Base-by-base conservation (phyloP, 2,797 vertebrate species). In the Spea hammondii region DNA sequence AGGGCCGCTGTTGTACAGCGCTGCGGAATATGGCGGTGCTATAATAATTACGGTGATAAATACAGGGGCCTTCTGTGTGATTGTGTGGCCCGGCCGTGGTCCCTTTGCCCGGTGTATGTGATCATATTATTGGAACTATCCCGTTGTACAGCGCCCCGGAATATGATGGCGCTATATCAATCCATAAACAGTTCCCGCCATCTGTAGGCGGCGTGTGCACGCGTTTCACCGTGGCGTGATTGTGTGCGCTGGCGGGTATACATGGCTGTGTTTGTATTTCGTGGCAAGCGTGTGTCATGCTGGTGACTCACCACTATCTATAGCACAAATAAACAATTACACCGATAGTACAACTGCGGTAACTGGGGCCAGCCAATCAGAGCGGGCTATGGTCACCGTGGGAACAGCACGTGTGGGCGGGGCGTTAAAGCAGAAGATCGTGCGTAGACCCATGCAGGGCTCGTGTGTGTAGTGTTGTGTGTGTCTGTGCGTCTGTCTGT, bases 281-380 rank as follows among this genome's bases (percentile, higher is more conserved):
- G n/a, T 47, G 17, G 6, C 46, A 54, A 8, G 75, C 4, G 65
- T 46, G 65, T 72, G 71, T 69, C 77, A 46, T 51, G 12, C 49
- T 47, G 44, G 60, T 80, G 79, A 80, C 49, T 80, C 79, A 80
- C 73, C 8, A 60, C 72, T 70, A 65, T 76, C 73, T 59, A 70
- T 74, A 80, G 79, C 73, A 72, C 68, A 76, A 65, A 76, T 80
- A 80, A 80, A 80, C 79, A 80, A 80, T 76, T 67, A 80, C 79
- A 60, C 68, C 60, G 62, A 80, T 78, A 78, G 73, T 80, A 80
- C 79, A 80, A 76, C 73, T 74, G 60, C 79, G 10, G 79, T 67
- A 71, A 59, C 60, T 8, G 47, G 7, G 32, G 12, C 51, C 62
- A 76, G 17, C 79, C 79, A 80, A 80, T 80, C 79, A n/a, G 44